These are phyloP conservation scores for Crotalus horridus DNA, from an alignment of 2,113 vertebrate species.

Conservation along the genomic window DNA sequence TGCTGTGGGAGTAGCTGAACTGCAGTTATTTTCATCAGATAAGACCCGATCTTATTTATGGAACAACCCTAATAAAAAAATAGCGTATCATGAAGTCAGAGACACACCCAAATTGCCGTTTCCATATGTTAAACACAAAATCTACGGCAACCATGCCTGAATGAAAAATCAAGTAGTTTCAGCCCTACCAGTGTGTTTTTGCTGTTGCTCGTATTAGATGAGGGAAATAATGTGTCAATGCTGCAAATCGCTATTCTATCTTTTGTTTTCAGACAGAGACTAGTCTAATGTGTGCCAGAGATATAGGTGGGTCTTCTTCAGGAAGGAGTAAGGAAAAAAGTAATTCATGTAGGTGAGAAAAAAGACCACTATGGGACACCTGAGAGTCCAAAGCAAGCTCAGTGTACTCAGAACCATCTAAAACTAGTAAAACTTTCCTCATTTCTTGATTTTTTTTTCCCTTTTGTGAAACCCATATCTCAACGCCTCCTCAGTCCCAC, in stretches of 20 bases:
- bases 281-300: not conserved
- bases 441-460: rapidly evolving
- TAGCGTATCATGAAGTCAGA: not conserved
- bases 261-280: not conserved
- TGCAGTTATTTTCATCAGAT: not conserved
- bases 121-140: not conserved
- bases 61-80: not conserved
- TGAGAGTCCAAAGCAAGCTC: not conserved
- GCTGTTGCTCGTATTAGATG: not conserved
- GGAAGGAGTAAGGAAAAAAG: not conserved
- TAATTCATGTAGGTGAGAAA: not conserved
- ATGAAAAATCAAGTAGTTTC: not conserved
- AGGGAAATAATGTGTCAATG: not conserved
- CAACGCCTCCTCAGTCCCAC: not conserved
- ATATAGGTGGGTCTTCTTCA: not conserved
- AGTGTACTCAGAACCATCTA: not conserved
- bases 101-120: not conserved
- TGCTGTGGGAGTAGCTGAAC: not conserved
- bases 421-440: rapidly evolving
- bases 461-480: rapidly evolving
- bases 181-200: not conserved
- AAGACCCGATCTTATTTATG: not conserved
- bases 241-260: not conserved
- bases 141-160: not conserved
- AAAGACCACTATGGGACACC: not conserved